A percentile compares a stretch with the other conserved stretches of the same genome.
These are phyloP conservation scores for Pantelozetes paolii DNA, from an alignment of 2,888 invertebrate genomes.

Conservation along the genomic window DNA sequence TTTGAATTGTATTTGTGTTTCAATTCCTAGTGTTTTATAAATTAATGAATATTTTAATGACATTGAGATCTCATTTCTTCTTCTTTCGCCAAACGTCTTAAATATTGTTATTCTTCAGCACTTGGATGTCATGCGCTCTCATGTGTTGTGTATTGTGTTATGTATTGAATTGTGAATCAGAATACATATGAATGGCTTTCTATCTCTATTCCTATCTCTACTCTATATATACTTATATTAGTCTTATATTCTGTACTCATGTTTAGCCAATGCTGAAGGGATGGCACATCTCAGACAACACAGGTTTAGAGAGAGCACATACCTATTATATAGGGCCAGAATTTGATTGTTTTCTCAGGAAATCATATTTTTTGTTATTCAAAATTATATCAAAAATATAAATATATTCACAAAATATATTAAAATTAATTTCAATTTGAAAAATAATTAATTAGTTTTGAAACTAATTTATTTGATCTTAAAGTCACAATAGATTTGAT, in stretches of 20 bases:
- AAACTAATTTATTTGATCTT: too few species aligned
- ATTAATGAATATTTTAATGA: background rate
- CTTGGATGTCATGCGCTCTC: background rate
- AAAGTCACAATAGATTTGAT: too few species aligned
- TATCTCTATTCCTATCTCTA: background rate
- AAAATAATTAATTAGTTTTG: too few species aligned
- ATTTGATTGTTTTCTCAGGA: too few species aligned
- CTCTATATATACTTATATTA: slow-evolving; percentile 7
- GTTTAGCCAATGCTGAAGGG: slow-evolving; percentile 1
- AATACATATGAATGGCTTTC: slow-evolving; percentile 20
- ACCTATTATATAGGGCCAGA: too few species aligned
- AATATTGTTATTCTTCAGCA: background rate
- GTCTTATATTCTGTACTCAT: background rate
- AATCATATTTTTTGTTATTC: too few species aligned
- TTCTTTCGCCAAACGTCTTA: too few species aligned
- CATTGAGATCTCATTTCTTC: background rate
- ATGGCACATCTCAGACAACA: background rate
- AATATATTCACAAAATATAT: too few species aligned
- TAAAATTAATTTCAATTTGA: too few species aligned
- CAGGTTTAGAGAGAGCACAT: too few species aligned
- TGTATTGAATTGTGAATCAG: background rate
- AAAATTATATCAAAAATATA: too few species aligned
- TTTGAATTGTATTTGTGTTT: background rate
- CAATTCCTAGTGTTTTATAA: background rate
- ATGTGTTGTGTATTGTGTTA: background rate